Evolutionary conservation across 2,888 invertebrate genomes (phyloP), one percentile per base, ranked within the genome.

Genomic region (Stenoptilia bipunctidactyla): DNA sequence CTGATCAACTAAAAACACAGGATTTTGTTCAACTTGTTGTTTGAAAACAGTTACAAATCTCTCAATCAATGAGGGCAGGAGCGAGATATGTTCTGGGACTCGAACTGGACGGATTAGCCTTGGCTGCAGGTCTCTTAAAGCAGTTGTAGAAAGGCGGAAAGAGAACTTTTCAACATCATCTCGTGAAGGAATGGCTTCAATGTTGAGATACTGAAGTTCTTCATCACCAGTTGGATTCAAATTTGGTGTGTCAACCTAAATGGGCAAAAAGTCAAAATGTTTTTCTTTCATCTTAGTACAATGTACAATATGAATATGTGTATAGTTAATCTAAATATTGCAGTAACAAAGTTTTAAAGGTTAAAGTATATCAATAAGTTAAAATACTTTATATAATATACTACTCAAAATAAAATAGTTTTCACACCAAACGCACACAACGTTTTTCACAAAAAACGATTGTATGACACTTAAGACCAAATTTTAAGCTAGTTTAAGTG

Each of bases 11-110:
- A 80, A 71, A 56, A 89, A 90, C 5, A 80, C 66, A 0, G 90
- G 89, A 77, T 94, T 94, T 48, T 86, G 83, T 1, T 86, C 72
- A 1, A 93, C 89, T 53, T 91, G 89, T 27, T 92, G 87, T 53
- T 88, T 90, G 65, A 97, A 97, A 0, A 92, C 92, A 39, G 89
- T 90, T 15, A 96, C 86, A 67, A 97, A 97, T 58, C 91, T 87
- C 57, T 97, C 96, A 39, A 92, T 86, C 2, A 95, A 77, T 1
- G 91, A 90, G 49, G 92, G 92, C 60, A 92, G 88, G 20, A 82
- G 46, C 0, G 68, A 65, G 33, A 82, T 56, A 27, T 77, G 72
- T 0, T 72, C 69, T 0, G 82, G 80, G 2, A 82, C 69, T 4
- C 70, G 42, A 25, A 80, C 66, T 0, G 71, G 66, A 4, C 53